Conservation (phyloP, 2,797 vertebrate genomes). For the Echeneis naucrates region DNA sequence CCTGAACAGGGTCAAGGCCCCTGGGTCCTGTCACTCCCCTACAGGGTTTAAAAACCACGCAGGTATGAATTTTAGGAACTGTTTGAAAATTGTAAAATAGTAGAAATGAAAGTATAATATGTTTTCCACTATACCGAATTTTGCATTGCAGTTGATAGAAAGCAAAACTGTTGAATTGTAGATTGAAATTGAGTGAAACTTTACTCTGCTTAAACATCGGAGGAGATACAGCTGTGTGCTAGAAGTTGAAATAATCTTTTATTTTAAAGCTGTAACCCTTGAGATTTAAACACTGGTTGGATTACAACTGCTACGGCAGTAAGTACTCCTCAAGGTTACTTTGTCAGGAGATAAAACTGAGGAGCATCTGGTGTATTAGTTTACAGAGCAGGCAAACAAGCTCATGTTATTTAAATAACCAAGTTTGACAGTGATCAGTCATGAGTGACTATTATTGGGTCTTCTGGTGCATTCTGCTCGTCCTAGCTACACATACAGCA, state of each 20-base stretch:
- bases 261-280: neutral
- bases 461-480: neutral
- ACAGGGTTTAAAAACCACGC: conserved; percentile 26
- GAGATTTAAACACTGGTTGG: neutral
- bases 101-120: neutral
- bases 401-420: conserved; percentile 1
- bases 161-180: neutral
- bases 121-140: neutral
- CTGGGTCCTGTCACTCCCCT: too few species aligned
- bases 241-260: neutral
- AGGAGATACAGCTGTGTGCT: neutral
- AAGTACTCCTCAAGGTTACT: neutral
- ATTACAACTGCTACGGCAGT: neutral
- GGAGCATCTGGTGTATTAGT: neutral
- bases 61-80: conserved; percentile 31
- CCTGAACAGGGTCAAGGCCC: too few species aligned
- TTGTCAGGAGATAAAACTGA: neutral
- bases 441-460: neutral
- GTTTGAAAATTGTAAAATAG: conserved; percentile 15
- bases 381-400: neutral
- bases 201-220: neutral
- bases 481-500: neutral
- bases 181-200: neutral
- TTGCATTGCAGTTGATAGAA: neutral
- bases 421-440: conserved; percentile 5